Base-by-base conservation (phyloP, 2,113 vertebrate species). In the Stictonetta naevosa region DNA sequence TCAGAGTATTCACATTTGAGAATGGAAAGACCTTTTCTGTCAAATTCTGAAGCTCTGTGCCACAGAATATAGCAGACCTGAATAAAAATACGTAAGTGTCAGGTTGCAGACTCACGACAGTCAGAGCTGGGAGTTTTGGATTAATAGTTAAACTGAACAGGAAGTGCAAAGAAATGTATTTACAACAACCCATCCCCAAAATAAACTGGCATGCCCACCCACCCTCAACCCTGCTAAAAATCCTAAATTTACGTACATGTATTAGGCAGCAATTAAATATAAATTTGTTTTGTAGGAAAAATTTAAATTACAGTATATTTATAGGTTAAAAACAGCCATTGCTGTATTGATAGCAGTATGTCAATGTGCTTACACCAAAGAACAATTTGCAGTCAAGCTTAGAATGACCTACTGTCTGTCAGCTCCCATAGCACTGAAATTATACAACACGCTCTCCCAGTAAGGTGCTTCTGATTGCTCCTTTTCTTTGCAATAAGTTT, bases 271-370 rank as follows among this genome's bases (percentile, higher is more conserved):
- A 97, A 95, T 96, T 96, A 97, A 95, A 96, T 94, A 98, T 92
- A 98, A 97, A 98, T 87, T 92, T 55, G 91, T 92, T 97, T 95
- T 95, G 44, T 98, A 97, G 88, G 97, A 97, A 97, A 97, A 88
- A 36, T 94, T 97, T 95, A 97, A 97, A 88, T 98, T 97, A 97
- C 88, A 96, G 81, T 93, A 72, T 95, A 95, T 95, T 95, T 95
- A 95, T 95, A 97, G 72, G 81, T 95, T 97, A 96, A 96, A 97
- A 97, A 95, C 66, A 94, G 81, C 63, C 88, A 95, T 19, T 92
- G 95, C 86, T 96, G 96, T 92, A 86, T 19, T 67, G 87, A 86
- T 74, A 96, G 91, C 88, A 96, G 83, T 91, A 76, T 81, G 96
- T 96, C 78, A 86, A 77, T 92, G 94, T 97, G 97, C 96, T 97